phyloP scores from a whole-genome alignment of 2,797 vertebrate species.

The Discoglossus pictus region DNA sequence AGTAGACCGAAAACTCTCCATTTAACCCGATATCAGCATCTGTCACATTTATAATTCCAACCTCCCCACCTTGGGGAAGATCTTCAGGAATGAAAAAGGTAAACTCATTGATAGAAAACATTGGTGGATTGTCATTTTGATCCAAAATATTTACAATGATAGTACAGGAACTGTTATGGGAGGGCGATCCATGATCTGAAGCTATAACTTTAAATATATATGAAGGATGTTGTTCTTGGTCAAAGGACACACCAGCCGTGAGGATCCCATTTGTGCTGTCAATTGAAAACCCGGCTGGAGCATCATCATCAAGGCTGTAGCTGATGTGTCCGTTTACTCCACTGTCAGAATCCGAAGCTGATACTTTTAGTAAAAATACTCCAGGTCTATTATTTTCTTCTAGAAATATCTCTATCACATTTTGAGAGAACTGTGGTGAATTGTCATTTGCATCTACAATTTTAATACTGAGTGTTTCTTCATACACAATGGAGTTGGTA shows the following conservation, averaged over 20 bases:
- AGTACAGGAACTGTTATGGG: slow-evolving; percentile 60
- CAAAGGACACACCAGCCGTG: slow-evolving; percentile 63
- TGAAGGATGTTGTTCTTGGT: slow-evolving; percentile 67
- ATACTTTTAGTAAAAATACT: slow-evolving; percentile 61
- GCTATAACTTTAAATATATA: slow-evolving; percentile 69
- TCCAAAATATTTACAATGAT: slow-evolving; percentile 69
- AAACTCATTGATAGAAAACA: slow-evolving; percentile 70
- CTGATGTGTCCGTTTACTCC: slow-evolving; percentile 65
- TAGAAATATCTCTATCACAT: slow-evolving; percentile 62
- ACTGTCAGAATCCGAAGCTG: slow-evolving; percentile 71
- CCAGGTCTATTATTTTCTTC: slow-evolving; percentile 75
- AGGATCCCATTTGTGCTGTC: slow-evolving; percentile 67
- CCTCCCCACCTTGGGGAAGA: slow-evolving; percentile 57
- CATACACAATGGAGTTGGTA: slow-evolving; percentile 45
- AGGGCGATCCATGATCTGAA: slow-evolving; percentile 69
- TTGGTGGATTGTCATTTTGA: slow-evolving; percentile 77
- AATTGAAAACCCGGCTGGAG: slow-evolving; percentile 65
- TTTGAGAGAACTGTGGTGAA: slow-evolving; percentile 65
- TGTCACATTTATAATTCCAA: slow-evolving; percentile 68
- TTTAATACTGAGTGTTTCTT: slow-evolving; percentile 61
- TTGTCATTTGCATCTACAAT: slow-evolving; percentile 79
- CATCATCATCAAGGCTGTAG: slow-evolving; percentile 63
- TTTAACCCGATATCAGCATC: slow-evolving; percentile 73
- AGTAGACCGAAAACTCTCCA: slow-evolving; percentile 63
- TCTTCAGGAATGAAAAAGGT: slow-evolving; percentile 76